Base-by-base conservation (phyloP, 1,140 invertebrate species). In the Nephila pilipes region DNA sequence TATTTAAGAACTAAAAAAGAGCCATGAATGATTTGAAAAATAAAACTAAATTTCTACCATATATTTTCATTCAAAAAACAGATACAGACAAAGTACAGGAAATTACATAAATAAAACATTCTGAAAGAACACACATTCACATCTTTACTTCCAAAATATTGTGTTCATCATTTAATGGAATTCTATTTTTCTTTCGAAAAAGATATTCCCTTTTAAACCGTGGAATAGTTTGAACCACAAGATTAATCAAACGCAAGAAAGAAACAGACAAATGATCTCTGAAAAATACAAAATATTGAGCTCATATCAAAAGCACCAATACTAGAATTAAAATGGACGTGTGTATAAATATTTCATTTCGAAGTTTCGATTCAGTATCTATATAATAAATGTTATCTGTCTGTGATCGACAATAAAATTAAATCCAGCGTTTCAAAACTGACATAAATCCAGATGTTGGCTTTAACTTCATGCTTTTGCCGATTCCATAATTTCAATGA, bases 271-370 rank as follows among this genome's bases (percentile, higher is more conserved):
- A 75, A 75, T 75, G 4, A 32, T 29, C 32, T 75, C 32, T 6
- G 1, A 75, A 36, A n/a, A 75, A 16, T 36, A 14, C 14, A 32
- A 36, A 16, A 6, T 8, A 14, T 20, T 80, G 25, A 32, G 38
- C 10, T 80, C 25, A 18, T 29, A 38, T 80, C 14, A 54, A 81
- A 54, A 22, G 12, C 22, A 1, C 80, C 80, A 81, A 46, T 55
- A 22, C 22, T 54, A 36, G 46, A 54, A 36, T 55, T 38, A 22
- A n/a, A 81, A 81, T 22, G 46, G 38, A 81, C 46, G 80, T 22
- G 22, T 55, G 20, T 54, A 81, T 81, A 81, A 81, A 81, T 81
- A 38, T 81, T n/a, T 81, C 80, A 81, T 81, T 81, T 81, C 46
- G 38, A 1, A 65, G 80, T 46, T 25, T 14, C 22, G 46, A 81